A percentile compares a stretch with the other conserved stretches of the same genome.
Conservation (phyloP, 2,797 vertebrate species). For the Bovichtus variegatus region DNA sequence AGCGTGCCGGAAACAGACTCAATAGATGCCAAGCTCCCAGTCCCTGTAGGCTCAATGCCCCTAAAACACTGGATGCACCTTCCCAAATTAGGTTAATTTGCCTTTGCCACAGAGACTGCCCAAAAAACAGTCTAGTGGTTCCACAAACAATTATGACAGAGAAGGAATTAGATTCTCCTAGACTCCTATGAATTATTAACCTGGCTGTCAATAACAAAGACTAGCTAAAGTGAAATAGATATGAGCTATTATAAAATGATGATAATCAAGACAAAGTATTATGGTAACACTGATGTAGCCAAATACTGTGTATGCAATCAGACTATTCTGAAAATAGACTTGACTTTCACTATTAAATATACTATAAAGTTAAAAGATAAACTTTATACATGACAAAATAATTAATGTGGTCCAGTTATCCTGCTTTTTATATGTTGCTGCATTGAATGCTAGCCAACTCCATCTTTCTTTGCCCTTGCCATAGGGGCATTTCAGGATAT, state of each 20-base stretch:
- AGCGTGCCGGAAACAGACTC: slow-evolving; percentile 83
- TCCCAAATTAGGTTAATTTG: slow-evolving; percentile 79
- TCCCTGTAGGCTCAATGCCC: slow-evolving; percentile 77
- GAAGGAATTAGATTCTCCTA: slow-evolving; percentile 31
- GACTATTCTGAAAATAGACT: background rate
- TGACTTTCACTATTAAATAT: background rate
- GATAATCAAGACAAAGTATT: background rate
- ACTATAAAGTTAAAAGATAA: background rate
- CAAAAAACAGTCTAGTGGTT: slow-evolving; percentile 50
- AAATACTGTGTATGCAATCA: background rate
- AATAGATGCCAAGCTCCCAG: slow-evolving; percentile 76
- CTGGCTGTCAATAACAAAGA: slow-evolving; percentile 20
- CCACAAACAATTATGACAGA: slow-evolving; percentile 34
- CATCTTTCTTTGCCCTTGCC: slow-evolving; percentile 35
- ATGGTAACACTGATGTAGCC: background rate
- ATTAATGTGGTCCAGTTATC: background rate
- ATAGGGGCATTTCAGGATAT: slow-evolving; percentile 37
- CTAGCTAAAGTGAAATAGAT: slow-evolving; percentile 35
- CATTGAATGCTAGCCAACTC: slow-evolving; percentile 8
- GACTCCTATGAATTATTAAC: slow-evolving; percentile 34
- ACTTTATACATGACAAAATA: background rate
- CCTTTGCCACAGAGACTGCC: slow-evolving; percentile 53
- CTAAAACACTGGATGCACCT: slow-evolving; percentile 79
- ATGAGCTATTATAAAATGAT: background rate
- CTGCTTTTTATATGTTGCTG: background rate